Percentiles rank a stretch among this genome's conserved stretches.
Conservation (phyloP, 2,888 invertebrate genomes). For the Scaptomyza flava region DNA sequence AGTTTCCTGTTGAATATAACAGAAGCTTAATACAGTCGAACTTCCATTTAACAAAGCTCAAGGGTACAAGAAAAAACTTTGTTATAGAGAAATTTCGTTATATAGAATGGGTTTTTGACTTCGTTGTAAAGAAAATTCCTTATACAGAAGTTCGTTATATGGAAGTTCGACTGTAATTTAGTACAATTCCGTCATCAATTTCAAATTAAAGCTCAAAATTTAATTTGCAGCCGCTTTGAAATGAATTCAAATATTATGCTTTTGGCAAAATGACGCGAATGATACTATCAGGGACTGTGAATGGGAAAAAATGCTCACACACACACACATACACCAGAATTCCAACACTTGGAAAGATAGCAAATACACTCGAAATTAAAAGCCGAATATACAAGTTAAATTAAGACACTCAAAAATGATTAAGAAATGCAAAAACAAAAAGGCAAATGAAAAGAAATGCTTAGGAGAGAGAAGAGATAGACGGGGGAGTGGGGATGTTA, state of each 20-base stretch:
- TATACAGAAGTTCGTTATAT: too few species aligned
- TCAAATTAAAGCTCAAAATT: not conserved
- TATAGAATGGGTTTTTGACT: too few species aligned
- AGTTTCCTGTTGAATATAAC: too few species aligned
- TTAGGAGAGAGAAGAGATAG: not conserved
- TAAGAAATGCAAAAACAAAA: constrained; percentile 64
- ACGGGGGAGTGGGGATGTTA: not conserved
- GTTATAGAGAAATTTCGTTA: too few species aligned
- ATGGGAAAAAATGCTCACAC: constrained; percentile 15
- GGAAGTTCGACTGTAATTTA: too few species aligned
- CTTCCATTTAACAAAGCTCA: too few species aligned
- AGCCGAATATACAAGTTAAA: constrained; percentile 65
- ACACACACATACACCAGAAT: constrained; percentile 18
- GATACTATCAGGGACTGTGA: constrained; percentile 67
- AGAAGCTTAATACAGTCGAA: too few species aligned
- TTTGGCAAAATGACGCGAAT: constrained; percentile 30
- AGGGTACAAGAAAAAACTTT: too few species aligned
- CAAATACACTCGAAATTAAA: constrained; percentile 59
- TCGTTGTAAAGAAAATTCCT: too few species aligned
- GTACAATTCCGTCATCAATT: not conserved
- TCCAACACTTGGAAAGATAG: constrained; percentile 12
- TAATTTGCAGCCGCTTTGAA: not conserved
- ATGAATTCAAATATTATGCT: constrained; percentile 18
- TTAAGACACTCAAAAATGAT: constrained; percentile 78
- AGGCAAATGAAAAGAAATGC: constrained; percentile 45